Conservation (phyloP, 2,888 invertebrate genomes). For the Melipona beecheii region DNA sequence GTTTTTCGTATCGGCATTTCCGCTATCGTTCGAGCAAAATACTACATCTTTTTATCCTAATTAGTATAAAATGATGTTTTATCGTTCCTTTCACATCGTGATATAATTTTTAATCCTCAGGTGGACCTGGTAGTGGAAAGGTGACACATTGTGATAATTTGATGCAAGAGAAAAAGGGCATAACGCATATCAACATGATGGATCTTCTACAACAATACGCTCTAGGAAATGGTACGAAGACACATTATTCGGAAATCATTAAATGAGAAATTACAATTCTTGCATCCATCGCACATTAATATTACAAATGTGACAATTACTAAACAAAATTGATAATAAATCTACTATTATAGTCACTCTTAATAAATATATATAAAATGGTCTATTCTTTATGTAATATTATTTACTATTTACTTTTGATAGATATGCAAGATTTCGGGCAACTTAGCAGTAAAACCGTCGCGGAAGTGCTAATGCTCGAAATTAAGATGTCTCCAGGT, state of each 20-base stretch:
- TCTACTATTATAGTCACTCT: neutral
- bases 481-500: conserved; percentile 96
- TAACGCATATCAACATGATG: conserved; percentile 96
- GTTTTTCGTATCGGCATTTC: neutral
- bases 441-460: conserved; percentile 94
- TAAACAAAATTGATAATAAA: neutral
- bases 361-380: neutral
- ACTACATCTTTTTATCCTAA: neutral
- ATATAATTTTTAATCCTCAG: conserved; percentile 83
- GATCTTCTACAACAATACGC: conserved; percentile 95
- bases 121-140: conserved; percentile 98
- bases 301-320: neutral
- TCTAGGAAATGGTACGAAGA: conserved; percentile 91
- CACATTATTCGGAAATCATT: neutral
- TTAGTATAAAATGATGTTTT: neutral
- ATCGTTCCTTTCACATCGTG: neutral
- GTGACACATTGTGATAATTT: conserved; percentile 98
- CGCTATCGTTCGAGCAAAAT: neutral
- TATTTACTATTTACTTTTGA: conserved; percentile 56
- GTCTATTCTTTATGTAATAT: neutral
- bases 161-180: conserved; percentile 93
- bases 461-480: conserved; percentile 95
- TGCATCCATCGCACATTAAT: no score
- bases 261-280: neutral
- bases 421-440: conserved; percentile 95